Evolutionary conservation across 2,888 invertebrate species (phyloP), one percentile per base, ranked within the genome.

Genomic region (Spilosoma lubricipeda): DNA sequence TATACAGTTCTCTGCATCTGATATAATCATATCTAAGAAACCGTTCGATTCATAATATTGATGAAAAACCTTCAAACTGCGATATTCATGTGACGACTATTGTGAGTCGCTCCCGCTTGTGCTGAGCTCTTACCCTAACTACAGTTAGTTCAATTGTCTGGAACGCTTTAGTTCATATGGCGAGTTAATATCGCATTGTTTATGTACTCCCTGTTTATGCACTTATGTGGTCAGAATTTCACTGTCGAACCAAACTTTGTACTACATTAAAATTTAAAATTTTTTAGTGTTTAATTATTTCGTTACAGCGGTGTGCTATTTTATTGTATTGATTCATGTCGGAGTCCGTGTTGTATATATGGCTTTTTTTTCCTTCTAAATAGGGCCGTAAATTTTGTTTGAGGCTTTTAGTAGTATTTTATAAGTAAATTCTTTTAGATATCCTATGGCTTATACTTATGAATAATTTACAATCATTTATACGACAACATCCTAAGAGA

Each of bases 171-270:
- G 84, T 82, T 82, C 80, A 68, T 82, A 79, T 64, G 68, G 77
- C 71, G 77, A 80, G 79, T 86, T 78, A 82, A 82, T 87, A 84
- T 80, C 71, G 71, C 80, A 84, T 85, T 82, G 84, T 85, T 85
- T 84, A 83, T 84, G 77, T 76, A 74, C 74, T 82, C 71, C 69
- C 76, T 83, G 77, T 81, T 78, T 79, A 85, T 82, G 79, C 78
- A 80, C 71, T 77, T 79, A 79, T 76, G 78, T 74, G 83, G 73
- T 66, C 77, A 74, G 39, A 66, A 75, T 79, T 83, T 83, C 77
- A 83, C 68, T 72, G 45, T 70, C 71, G 63, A 76, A 70, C 64
- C 27, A 70, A 79, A 74, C 76, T 77, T 74, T 18, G 71, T 72
- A 82, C 79, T 82, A 75, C 77, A 79, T 80, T 83, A 77, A 84